Evolutionary conservation across 2,888 invertebrate species (phyloP).

Genomic region (Pilophorus perplexus): DNA sequence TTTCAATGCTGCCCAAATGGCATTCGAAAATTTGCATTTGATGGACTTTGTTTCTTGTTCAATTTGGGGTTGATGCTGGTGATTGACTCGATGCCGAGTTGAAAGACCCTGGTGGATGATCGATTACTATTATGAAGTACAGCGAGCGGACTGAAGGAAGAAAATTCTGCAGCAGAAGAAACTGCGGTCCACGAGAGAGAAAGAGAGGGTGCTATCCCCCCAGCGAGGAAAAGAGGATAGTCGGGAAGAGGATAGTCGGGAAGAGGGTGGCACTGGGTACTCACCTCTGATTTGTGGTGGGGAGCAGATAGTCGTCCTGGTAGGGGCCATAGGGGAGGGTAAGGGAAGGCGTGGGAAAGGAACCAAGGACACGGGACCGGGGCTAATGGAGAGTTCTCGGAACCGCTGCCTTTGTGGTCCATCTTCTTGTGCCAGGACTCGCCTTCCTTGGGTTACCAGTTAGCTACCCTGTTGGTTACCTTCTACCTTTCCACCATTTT

Average conservation of each 20-base stretch:
- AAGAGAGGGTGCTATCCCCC: neutral
- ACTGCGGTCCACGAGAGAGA: neutral
- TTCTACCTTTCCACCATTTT: neutral
- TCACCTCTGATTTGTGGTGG: neutral
- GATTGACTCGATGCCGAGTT: too few species aligned
- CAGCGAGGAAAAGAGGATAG: too few species aligned
- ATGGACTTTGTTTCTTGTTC: too few species aligned
- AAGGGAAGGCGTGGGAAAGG: constrained; percentile 32
- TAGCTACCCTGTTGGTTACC: too few species aligned
- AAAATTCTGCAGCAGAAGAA: neutral
- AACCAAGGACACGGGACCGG: constrained; percentile 31
- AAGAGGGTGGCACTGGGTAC: neutral
- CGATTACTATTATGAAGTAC: too few species aligned
- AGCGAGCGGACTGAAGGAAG: neutral
- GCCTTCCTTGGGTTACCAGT: constrained; percentile 18
- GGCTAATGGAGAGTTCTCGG: constrained; percentile 38
- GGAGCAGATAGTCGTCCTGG: neutral
- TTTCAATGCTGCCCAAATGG: too few species aligned
- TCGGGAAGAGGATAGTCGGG: neutral
- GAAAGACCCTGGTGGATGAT: too few species aligned
- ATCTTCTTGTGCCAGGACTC: neutral
- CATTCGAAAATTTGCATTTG: too few species aligned
- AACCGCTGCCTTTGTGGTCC: constrained; percentile 34
- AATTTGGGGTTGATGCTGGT: too few species aligned
- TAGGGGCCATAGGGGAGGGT: neutral